Percentiles rank a stretch among this genome's conserved stretches.
phyloP scores from a whole-genome alignment of 1,140 invertebrate genomes.

The Parasteatoda tepidariorum region DNA sequence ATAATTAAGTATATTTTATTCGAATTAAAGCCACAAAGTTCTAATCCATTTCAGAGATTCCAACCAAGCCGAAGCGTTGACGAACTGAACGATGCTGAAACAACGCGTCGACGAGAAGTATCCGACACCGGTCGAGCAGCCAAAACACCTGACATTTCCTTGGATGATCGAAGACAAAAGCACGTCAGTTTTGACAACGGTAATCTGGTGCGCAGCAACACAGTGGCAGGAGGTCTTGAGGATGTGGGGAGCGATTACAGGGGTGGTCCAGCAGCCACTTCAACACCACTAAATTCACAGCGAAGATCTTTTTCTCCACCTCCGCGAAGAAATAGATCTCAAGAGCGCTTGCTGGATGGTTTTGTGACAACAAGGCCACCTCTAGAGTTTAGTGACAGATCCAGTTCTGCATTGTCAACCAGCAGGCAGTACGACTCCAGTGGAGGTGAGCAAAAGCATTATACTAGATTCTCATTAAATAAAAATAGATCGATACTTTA shows the following conservation, averaged over 20 bases:
- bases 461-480: too few species aligned
- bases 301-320: conserved; percentile 52
- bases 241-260: conserved; percentile 57
- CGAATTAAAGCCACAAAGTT: too few species aligned
- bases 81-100: conserved; percentile 57
- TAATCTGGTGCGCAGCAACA: conserved; percentile 63
- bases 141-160: conserved; percentile 66
- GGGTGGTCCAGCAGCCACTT: conserved; percentile 61
- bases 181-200: conserved; percentile 86
- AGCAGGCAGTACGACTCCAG: conserved; percentile 5
- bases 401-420: conserved; percentile 17
- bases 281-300: conserved; percentile 61
- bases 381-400: conserved; percentile 41
- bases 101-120: conserved; percentile 1
- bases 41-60: too few species aligned
- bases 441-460: background rate
- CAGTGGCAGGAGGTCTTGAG: conserved; percentile 62
- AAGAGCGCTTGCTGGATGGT: conserved; percentile 77
- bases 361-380: conserved; percentile 70
- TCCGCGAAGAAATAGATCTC: conserved; percentile 72
- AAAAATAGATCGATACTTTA: too few species aligned
- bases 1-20: too few species aligned
- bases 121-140: conserved; percentile 51
- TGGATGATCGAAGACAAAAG: conserved; percentile 72
- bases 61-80: conserved; percentile 60